These are phyloP conservation scores for Hyles vespertilio DNA, from an alignment of 1,140 invertebrate species.

Conservation along the genomic window DNA sequence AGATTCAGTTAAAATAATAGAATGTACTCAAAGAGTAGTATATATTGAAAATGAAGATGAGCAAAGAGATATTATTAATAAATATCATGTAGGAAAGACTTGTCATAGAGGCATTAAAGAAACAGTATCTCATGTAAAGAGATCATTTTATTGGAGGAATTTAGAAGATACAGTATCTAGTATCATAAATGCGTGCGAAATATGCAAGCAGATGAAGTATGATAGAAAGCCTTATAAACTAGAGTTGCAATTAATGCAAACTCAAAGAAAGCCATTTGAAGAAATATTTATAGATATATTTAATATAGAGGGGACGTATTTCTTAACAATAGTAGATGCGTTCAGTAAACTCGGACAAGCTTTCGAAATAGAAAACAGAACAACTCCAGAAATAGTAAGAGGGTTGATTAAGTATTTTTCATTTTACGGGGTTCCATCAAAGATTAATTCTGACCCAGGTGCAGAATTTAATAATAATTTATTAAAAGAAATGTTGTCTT, in stretches of 20 bases:
- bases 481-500: conserved; percentile 17
- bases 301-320: conserved; percentile 18
- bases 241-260: conserved; percentile 18
- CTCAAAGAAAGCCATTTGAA: conserved; percentile 16
- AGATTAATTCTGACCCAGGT: conserved; percentile 16
- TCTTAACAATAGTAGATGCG: conserved; percentile 19
- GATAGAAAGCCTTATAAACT: conserved; percentile 22
- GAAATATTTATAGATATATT: conserved; percentile 22
- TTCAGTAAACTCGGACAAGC: conserved; percentile 31
- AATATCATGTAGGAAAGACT: conserved; percentile 28
- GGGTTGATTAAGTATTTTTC: conserved; percentile 30
- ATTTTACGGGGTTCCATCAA: conserved; percentile 14
- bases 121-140: too few species aligned
- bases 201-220: conserved; percentile 23
- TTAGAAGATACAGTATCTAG: conserved; percentile 20
- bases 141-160: conserved; percentile 19
- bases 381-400: conserved; percentile 23
- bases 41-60: conserved; percentile 14
- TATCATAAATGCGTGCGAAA: conserved; percentile 15
- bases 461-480: conserved; percentile 23
- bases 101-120: conserved; percentile 5
- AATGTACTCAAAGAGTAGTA: conserved; percentile 8
- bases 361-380: conserved; percentile 18
- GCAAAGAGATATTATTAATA: conserved; percentile 16
- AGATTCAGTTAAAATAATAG: conserved; percentile 1